phyloP scores from a whole-genome alignment of 2,888 invertebrate species.

The Chymomyza caudatula region DNA sequence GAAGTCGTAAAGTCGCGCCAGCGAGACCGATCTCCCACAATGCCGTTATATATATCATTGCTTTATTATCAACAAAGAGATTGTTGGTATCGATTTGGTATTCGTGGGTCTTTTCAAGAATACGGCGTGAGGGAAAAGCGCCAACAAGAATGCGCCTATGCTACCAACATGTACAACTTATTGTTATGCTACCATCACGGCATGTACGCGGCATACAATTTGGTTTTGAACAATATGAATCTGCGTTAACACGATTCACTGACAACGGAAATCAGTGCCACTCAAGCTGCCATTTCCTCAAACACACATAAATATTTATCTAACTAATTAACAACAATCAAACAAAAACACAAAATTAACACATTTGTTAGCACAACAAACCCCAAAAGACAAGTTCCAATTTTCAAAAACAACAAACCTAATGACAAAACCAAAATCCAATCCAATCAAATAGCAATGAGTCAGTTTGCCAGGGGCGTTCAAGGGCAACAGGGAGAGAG shows the following conservation, averaged over 20 bases:
- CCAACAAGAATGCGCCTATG: no score
- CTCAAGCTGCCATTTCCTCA: background rate
- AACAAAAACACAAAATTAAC: slow-evolving; percentile 35
- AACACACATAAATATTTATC: slow-evolving; percentile 40
- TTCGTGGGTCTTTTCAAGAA: no score
- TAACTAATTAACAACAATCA: slow-evolving; percentile 36
- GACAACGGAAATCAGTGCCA: background rate
- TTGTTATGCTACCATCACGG: no score
- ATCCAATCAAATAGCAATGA: slow-evolving; percentile 44
- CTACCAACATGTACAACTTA: no score
- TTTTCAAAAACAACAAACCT: slow-evolving; percentile 22
- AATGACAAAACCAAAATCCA: slow-evolving; percentile 33
- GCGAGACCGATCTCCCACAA: no score
- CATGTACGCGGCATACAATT: no score
- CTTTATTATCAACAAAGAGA: no score
- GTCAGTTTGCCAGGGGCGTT: slow-evolving; percentile 17
- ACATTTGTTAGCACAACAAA: slow-evolving; percentile 12
- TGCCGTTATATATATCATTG: no score
- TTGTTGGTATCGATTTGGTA: no score
- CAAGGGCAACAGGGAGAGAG: slow-evolving; percentile 5
- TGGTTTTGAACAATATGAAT: no score
- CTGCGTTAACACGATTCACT: background rate
- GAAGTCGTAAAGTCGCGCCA: no score
- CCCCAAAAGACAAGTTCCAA: slow-evolving; percentile 14
- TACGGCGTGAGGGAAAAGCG: no score